Evolutionary conservation across 2,888 invertebrate genomes (phyloP), one percentile per base, ranked within the genome.

Genomic region (Calephelis perditalis): DNA sequence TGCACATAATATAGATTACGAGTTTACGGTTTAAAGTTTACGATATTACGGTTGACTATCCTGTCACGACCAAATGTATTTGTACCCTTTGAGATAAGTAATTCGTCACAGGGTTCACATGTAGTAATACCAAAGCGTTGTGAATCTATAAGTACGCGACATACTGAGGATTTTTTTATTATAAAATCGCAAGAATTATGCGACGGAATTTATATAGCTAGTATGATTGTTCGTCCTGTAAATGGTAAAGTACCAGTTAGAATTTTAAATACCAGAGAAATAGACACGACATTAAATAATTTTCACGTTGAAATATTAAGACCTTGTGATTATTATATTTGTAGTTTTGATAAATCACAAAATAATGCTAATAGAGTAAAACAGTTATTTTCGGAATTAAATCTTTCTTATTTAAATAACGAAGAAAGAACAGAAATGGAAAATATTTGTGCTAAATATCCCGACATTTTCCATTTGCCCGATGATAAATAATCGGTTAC

Each of bases 171-270:
- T 15, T 57, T 43, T 15, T 15, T 26, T 26, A 26, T 26, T 26
- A 45, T 57, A 43, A 44, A 45, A 12, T 45, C 43, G 12, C 44
- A 35, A 57, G 57, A 57, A 11, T 57, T 57, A 26, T 57, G 57
- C 26, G 2, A 26, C 3, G 26, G 26, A 26, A 26, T 26, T 26
- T 26, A 26, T 26, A 26, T 26, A 26, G 26, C 26, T 3, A 26
- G 26, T 26, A 26, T 26, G 26, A 26, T 26, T 26, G 26, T 26
- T 26, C 26, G 26, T 26, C 26, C 26, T 26, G 26, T 26, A 26
- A 26, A 26, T 26, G 26, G 26, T 3, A 26, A 26, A 26, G 3
- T 26, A 26, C 26, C 26, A 3, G 26, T 26, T 26, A 26, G 26
- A 26, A 26, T 26, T 26, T 26, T 26, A 26, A 26, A 26, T 26